Base-by-base conservation (phyloP, 2,888 invertebrate genomes). In the Chironomus riparius region DNA sequence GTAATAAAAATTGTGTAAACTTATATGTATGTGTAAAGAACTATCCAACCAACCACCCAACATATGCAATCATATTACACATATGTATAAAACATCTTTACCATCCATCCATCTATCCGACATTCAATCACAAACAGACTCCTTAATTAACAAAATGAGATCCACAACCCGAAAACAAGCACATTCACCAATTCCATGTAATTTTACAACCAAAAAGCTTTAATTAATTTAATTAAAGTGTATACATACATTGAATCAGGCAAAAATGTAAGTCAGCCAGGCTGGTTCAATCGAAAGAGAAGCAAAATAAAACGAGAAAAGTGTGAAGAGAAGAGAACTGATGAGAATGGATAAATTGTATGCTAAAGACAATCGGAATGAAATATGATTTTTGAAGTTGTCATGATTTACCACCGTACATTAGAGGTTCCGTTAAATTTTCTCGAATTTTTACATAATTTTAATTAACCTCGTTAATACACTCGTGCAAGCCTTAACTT, bases 181-280 rank as follows among this genome's bases (percentile, higher is more conserved):
- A 75, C 22, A 28, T 69, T 75, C 50, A 69, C 68, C 38, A 69
- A 69, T 76, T 56, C 28, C 48, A 18, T 68, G 76, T 69, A 76
- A 69, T 76, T 77, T 77, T 77, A 77, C 70, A 77, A 68, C 75
- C 74, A 68, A 74, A 71, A 76, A 77, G 77, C 77, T 77, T 77
- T 77, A 77, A 77, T 77, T 77, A 77, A 77, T 76, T 77, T 77
- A 77, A 77, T 77, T 77, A 77, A 77, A 77, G 56, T 28, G 28
- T 13, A 38, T 50, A 56, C 65, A 47, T 47, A 38, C 62, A 22
- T 47, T n/a, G 47, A 28, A 13, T 47, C 21, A 4, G 38, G 6
- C 68, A 68, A 13, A 65, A 21, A 13, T 13, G 21, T 24, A 13
- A 22, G 21, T 24, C 18, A 21, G 3, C 13, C 21, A 18, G 18